Evolutionary conservation across 2,888 invertebrate genomes (phyloP), one percentile per base, ranked within the genome.

Genomic region (Acronicta psi): DNA sequence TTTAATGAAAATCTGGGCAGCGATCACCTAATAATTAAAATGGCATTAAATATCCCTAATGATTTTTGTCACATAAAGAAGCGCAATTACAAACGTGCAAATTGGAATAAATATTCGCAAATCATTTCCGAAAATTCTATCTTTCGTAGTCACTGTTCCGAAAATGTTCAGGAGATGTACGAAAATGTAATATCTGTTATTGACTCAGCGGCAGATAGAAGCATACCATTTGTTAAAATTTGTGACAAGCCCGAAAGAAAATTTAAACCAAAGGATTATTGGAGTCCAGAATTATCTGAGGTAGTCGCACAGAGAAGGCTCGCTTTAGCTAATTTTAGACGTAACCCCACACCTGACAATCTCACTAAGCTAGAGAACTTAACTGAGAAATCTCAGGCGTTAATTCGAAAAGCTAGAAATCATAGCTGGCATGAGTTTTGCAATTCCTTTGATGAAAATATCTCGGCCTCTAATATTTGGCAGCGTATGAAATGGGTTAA

Each of bases 191-290:
- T 16, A 16, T 16, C 29, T 11, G 11, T 23, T n/a, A 41, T 41
- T 5, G 23, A 23, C 23, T 13, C 13, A 8, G 41, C 41, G 13
- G 16, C 8, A 4, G 41, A 41, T 5, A 1, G 20, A 36, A n/a
- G 37, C 37, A 46, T 46, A 13, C 46, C 46, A n/a, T 43, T 16
- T 43, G 16, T 43, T 16, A 43, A 43, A 16, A 16, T 29, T 43
- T 43, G 43, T 29, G 16, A 3, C 29, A 43, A 17, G 14, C 29
- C 43, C 10, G 0, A 9, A 29, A 51, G 16, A 5, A 70, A 71
- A 9, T 78, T 78, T 62, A 67, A 41, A n/a, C 65, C 74, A 0
- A 74, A 73, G 54, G 25, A 44, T 0, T 79, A 75, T 37, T 79
- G 78, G 76, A 58, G 41, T 17, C 14, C 47, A 0, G 23, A 29